Conservation (phyloP, 2,113 vertebrate species). For the Hiodon tergisus region DNA sequence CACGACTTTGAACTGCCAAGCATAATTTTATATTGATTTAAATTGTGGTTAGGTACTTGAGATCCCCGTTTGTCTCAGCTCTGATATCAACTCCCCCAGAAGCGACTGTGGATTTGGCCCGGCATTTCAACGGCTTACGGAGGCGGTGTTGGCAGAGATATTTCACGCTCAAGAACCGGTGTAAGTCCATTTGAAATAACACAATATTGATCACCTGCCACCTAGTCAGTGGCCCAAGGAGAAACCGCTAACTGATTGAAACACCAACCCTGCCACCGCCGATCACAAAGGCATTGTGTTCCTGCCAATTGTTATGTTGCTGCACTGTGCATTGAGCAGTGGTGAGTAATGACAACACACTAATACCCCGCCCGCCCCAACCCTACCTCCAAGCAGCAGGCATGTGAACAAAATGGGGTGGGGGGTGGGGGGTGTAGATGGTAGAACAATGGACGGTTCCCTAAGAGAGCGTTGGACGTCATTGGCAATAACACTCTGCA, state of each 20-base stretch:
- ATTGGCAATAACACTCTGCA: conserved; percentile 9
- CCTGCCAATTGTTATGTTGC: background rate
- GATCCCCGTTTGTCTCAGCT: too few relatives aligned
- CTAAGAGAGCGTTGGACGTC: conserved; percentile 1
- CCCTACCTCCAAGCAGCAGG: background rate
- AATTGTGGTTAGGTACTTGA: too few relatives aligned
- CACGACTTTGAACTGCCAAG: too few relatives aligned
- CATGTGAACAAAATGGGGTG: conserved; percentile 11
- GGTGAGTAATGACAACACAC: background rate
- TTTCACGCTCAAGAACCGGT: background rate
- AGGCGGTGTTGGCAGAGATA: background rate
- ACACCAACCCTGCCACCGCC: background rate
- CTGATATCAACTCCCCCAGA: too few relatives aligned
- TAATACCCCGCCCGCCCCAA: background rate
- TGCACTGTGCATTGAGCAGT: conserved; percentile 24
- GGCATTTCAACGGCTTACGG: too few relatives aligned
- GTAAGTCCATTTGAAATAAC: background rate
- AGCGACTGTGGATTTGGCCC: too few relatives aligned
- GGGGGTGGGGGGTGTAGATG: background rate
- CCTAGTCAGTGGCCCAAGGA: background rate
- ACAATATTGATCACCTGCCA: background rate
- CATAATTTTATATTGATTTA: too few relatives aligned
- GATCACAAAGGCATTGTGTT: background rate
- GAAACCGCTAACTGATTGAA: conserved; percentile 13
- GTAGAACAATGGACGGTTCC: conserved; percentile 5